Conservation (phyloP, 2,888 invertebrate species). For the Caenorhabditis imperialis region DNA sequence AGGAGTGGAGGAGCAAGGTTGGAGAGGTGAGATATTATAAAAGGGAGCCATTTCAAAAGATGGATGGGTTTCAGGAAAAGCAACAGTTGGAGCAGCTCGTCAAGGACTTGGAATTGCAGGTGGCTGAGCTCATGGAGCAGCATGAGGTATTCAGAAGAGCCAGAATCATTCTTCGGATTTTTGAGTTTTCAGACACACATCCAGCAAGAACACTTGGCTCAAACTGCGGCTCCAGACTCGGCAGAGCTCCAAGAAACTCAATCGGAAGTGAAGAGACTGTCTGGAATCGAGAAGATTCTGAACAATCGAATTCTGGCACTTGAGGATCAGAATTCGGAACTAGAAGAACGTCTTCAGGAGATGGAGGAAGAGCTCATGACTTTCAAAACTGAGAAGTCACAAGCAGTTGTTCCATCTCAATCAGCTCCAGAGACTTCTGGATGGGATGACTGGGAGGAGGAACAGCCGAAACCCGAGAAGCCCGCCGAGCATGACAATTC, state of each 20-base stretch:
- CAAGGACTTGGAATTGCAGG: slow-evolving; percentile 38
- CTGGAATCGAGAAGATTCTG: slow-evolving; percentile 18
- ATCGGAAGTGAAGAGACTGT: slow-evolving; percentile 14
- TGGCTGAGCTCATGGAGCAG: slow-evolving; percentile 37
- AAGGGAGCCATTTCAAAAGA: neutral
- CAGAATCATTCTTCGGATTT: neutral
- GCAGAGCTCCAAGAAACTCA: slow-evolving; percentile 15
- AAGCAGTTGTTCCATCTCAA: too few species aligned
- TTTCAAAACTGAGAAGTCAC: slow-evolving; percentile 4
- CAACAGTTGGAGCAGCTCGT: slow-evolving; percentile 27
- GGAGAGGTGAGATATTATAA: slow-evolving; percentile 17
- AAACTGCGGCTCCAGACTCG: slow-evolving; percentile 12
- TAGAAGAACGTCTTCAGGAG: slow-evolving; percentile 42
- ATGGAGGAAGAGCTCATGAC: slow-evolving; percentile 26
- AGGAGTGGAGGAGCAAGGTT: slow-evolving; percentile 31
- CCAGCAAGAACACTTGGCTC: slow-evolving; percentile 3
- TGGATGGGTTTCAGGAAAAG: slow-evolving; percentile 27
- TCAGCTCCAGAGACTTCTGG: neutral
- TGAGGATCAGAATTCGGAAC: slow-evolving; percentile 31
- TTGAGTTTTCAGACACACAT: slow-evolving; percentile 9
- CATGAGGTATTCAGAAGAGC: slow-evolving; percentile 10
- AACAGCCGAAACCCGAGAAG: neutral
- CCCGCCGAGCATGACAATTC: neutral
- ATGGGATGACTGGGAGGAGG: slow-evolving; percentile 30
- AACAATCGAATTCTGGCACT: slow-evolving; percentile 27